phyloP scores from a whole-genome alignment of 2,888 invertebrate species.

The Cactoblastis cactorum region DNA sequence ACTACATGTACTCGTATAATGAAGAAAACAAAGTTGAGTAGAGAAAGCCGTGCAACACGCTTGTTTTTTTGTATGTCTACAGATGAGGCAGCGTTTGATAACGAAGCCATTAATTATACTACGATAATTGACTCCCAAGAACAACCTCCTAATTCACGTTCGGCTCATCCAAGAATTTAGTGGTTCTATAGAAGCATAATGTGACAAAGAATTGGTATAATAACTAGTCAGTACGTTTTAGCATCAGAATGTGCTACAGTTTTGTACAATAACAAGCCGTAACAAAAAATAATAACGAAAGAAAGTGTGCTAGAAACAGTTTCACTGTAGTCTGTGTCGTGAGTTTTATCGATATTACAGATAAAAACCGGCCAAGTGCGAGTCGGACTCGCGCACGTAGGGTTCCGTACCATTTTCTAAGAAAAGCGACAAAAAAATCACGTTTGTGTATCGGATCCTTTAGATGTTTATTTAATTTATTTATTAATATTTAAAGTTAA shows the following conservation, averaged over 20 bases:
- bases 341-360: conserved; percentile 31
- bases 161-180: conserved; percentile 15
- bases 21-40: conserved; percentile 30
- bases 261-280: conserved; percentile 16
- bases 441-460: too few relatives aligned
- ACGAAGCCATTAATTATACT: conserved; percentile 63
- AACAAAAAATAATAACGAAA: conserved; percentile 20
- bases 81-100: conserved; percentile 59
- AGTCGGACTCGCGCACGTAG: too few relatives aligned
- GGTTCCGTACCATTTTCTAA: too few relatives aligned
- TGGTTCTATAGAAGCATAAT: background rate
- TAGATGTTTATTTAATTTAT: too few relatives aligned
- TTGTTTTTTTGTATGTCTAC: conserved; percentile 50
- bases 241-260: background rate
- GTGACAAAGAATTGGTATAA: too few relatives aligned
- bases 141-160: conserved; percentile 40
- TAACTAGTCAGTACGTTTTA: background rate
- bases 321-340: conserved; percentile 30
- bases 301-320: conserved; percentile 38
- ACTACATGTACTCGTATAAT: conserved; percentile 31
- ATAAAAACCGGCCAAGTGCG: conserved; percentile 30
- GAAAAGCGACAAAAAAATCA: too few relatives aligned
- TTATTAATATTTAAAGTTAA: too few relatives aligned
- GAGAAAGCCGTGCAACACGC: conserved; percentile 42
- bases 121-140: conserved; percentile 54